These are phyloP conservation scores for Hydractinia symbiolongicarpus DNA, from an alignment of 30 jellyfish, hydroid and myxozoan genomes.

Conservation along the genomic window DNA sequence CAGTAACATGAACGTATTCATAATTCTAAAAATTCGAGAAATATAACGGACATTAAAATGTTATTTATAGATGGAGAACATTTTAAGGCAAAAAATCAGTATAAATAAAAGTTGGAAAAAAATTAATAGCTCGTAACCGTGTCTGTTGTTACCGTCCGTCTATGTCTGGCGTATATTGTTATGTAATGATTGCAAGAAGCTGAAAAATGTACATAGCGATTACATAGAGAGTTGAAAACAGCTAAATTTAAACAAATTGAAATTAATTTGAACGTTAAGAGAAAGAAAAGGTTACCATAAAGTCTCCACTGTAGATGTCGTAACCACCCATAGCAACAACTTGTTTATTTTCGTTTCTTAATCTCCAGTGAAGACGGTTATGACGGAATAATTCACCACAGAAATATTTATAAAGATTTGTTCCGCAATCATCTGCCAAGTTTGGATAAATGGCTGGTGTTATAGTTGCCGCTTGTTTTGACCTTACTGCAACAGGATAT, in stretches of 20 bases:
- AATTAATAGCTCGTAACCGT: background rate
- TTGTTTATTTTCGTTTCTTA: background rate
- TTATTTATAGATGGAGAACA: background rate
- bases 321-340: constrained; percentile 1
- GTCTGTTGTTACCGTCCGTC: no score
- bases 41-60: background rate
- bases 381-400: background rate
- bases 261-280: background rate
- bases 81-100: background rate
- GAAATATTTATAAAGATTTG: no score
- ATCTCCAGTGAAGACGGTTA: background rate
- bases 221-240: background rate
- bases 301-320: background rate
- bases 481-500: no score
- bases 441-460: no score
- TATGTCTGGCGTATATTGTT: no score
- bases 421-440: no score
- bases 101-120: background rate
- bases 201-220: no score
- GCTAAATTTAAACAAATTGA: background rate
- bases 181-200: no score
- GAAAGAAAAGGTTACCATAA: background rate
- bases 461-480: no score
- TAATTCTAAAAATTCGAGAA: background rate
- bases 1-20: background rate